phyloP scores from a whole-genome alignment of 2,888 invertebrate species.

The Crocallis elinguaria region DNA sequence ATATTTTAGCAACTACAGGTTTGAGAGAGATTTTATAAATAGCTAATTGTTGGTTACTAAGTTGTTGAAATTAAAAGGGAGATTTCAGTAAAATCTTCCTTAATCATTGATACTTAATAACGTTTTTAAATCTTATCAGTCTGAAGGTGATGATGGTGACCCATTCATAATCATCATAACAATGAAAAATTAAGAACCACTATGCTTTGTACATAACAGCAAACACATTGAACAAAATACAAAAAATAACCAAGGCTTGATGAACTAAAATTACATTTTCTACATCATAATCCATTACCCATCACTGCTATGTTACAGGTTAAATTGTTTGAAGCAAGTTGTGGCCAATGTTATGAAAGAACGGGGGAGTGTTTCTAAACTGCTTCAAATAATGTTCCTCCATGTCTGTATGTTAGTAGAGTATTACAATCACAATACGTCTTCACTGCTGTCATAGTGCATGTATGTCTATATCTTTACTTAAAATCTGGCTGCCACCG shows the following conservation, averaged over 20 bases:
- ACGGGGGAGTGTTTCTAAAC: neutral
- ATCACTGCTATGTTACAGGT: neutral
- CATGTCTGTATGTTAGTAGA: neutral
- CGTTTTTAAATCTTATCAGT: too few species aligned
- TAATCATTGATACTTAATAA: too few species aligned
- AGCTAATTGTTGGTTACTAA: too few species aligned
- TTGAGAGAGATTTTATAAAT: too few species aligned
- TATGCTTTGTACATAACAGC: constrained; percentile 13
- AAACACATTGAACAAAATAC: neutral
- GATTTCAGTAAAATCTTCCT: too few species aligned
- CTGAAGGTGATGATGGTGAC: neutral
- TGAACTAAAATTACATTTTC: neutral
- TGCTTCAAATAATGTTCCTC: constrained; percentile 16
- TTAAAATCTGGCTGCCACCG: neutral
- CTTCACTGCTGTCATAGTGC: constrained; percentile 2
- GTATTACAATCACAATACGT: neutral
- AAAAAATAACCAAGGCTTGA: constrained; percentile 2
- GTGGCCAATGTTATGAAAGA: neutral
- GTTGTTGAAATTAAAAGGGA: too few species aligned
- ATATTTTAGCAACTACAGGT: too few species aligned
- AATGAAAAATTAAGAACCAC: constrained; percentile 1
- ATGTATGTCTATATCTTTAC: neutral
- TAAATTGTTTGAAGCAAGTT: constrained; percentile 14
- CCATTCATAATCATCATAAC: too few species aligned
- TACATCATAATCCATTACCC: neutral